Conservation (phyloP, 2,797 vertebrate species). For the Lutjanus campechanus region DNA sequence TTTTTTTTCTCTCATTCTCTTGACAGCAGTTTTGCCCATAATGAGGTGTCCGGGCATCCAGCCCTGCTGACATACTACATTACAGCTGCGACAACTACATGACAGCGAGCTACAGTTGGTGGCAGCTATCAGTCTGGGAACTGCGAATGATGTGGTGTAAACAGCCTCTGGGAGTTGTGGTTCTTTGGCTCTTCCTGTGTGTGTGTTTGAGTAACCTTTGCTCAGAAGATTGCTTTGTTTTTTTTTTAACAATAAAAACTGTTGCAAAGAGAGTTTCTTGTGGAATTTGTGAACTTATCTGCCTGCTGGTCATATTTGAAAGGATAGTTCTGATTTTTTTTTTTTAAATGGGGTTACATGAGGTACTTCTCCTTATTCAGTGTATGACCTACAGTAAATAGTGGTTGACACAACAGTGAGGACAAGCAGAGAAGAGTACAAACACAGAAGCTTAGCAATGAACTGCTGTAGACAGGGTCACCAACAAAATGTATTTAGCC, state of each 20-base stretch:
- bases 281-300: not conserved
- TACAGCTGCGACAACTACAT: conserved; percentile 67
- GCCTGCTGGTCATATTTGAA: not conserved
- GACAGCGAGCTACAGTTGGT: conserved; percentile 69
- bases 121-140: conserved; percentile 71
- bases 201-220: conserved; percentile 36
- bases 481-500: too few species aligned
- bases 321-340: too few species aligned
- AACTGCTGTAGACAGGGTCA: too few species aligned
- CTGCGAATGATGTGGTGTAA: conserved; percentile 52
- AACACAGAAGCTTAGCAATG: too few species aligned
- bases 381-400: too few species aligned
- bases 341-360: too few species aligned
- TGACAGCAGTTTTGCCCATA: conserved; percentile 58
- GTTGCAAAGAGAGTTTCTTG: not conserved
- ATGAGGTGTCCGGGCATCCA: conserved; percentile 49
- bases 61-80: conserved; percentile 67
- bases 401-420: too few species aligned
- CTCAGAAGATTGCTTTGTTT: not conserved
- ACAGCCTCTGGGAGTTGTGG: conserved; percentile 60
- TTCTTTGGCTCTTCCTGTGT: conserved; percentile 20
- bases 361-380: too few species aligned
- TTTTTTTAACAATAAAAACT: conserved; percentile 2
- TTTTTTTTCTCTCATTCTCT: conserved; percentile 30
- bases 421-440: too few species aligned